These are phyloP conservation scores for Apamea crenata DNA, from an alignment of 2,888 invertebrate species.

Conservation along the genomic window DNA sequence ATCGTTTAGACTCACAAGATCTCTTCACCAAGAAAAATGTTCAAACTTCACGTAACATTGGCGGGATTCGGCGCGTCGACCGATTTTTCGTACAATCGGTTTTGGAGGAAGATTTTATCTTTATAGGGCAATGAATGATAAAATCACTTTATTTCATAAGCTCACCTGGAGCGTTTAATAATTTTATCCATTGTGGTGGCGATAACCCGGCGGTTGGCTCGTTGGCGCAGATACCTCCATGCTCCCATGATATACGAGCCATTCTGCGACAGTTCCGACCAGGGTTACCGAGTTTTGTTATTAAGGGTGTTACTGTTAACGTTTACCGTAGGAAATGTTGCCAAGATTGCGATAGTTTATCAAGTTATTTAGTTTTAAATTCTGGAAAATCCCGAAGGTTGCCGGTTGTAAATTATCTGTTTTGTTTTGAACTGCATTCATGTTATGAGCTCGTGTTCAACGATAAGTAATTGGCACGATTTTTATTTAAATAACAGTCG, in stretches of 20 bases:
- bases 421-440: slow-evolving; percentile 24
- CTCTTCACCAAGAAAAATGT: slow-evolving; percentile 54
- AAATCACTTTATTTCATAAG: slow-evolving; percentile 62
- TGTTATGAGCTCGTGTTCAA: slow-evolving; percentile 14
- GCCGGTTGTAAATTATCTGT: slow-evolving; percentile 7
- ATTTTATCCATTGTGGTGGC: slow-evolving; percentile 67
- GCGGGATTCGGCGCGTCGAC: slow-evolving; percentile 2
- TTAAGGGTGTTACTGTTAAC: slow-evolving; percentile 49
- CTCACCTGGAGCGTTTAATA: slow-evolving; percentile 66
- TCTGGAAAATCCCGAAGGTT: slow-evolving; percentile 24
- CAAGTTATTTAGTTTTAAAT: slow-evolving; percentile 40
- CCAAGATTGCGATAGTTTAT: slow-evolving; percentile 53
- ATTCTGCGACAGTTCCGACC: slow-evolving; percentile 68
- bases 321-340: slow-evolving; percentile 44
- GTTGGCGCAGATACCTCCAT: slow-evolving; percentile 69
- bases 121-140: slow-evolving; percentile 56
- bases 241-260: slow-evolving; percentile 69
- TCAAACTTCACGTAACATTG: slow-evolving; percentile 47
- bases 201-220: slow-evolving; percentile 69
- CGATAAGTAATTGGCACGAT: slow-evolving; percentile 28
- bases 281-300: slow-evolving; percentile 59
- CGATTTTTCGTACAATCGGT: slow-evolving; percentile 52
- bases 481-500: slow-evolving; percentile 18
- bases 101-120: slow-evolving; percentile 51
- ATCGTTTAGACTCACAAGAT: slow-evolving; percentile 55